Evolutionary conservation across 2,888 invertebrate genomes (phyloP).

Genomic region (Drosophila nr. perissopoda): DNA sequence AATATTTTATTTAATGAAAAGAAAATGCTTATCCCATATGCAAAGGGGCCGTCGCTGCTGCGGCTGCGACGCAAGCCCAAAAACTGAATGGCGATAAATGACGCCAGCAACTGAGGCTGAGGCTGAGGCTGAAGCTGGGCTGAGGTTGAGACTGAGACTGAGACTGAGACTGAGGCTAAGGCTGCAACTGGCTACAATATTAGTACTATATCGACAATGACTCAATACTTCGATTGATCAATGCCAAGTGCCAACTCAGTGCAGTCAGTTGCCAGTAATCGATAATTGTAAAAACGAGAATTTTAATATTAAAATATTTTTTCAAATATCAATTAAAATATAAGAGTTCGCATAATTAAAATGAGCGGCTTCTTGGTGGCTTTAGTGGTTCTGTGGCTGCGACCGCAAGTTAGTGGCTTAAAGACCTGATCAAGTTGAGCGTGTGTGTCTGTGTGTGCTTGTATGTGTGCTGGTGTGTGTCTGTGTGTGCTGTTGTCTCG

Average conservation of each 20-base stretch:
- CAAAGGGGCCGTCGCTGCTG: constrained; percentile 32
- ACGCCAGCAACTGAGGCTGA: constrained; percentile 41
- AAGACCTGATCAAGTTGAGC: constrained; percentile 67
- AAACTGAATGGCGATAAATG: constrained; percentile 56
- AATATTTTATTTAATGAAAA: constrained; percentile 75
- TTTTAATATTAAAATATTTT: constrained; percentile 14
- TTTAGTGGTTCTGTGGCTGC: constrained; percentile 45
- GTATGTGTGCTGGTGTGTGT: constrained; percentile 10
- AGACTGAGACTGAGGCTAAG: background rate
- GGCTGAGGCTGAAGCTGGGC: background rate
- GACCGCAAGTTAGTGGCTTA: constrained; percentile 69
- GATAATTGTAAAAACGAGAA: background rate
- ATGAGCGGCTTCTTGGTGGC: constrained; percentile 54
- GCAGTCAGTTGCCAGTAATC: constrained; percentile 16
- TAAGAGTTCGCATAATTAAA: constrained; percentile 59
- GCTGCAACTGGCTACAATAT: constrained; percentile 30
- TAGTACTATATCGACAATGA: constrained; percentile 4
- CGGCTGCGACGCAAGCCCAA: constrained; percentile 42
- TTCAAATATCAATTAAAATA: constrained; percentile 28
- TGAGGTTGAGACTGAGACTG: background rate
- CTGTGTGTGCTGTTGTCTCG: constrained; percentile 11
- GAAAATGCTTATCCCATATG: constrained; percentile 68
- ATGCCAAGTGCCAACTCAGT: constrained; percentile 32
- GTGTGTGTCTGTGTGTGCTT: constrained; percentile 6
- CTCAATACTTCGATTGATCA: constrained; percentile 32